Evolutionary conservation across 2,113 vertebrate genomes (phyloP).

Genomic region (Galemys pyrenaicus): DNA sequence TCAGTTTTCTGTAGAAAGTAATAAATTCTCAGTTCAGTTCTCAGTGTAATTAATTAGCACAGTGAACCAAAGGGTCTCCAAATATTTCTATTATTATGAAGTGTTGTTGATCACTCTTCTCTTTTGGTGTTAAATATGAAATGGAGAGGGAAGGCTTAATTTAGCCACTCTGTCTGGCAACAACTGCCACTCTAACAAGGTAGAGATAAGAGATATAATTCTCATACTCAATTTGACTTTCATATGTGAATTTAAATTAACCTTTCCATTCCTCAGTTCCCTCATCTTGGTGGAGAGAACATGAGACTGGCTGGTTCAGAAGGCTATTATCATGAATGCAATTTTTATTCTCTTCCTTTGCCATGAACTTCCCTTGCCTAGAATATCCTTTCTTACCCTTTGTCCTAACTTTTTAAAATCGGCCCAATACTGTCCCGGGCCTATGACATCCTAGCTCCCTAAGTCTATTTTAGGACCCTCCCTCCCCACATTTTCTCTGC

Average conservation of each 20-base stretch:
- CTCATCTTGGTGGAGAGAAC: not conserved
- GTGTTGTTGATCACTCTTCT: not conserved
- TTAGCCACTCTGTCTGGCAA: not conserved
- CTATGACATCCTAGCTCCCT: not conserved
- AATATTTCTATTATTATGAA: not conserved
- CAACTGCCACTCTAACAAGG: not conserved
- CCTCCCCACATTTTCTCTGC: not conserved
- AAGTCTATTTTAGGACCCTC: not conserved
- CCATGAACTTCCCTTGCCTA: not conserved
- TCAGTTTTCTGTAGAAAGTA: not conserved
- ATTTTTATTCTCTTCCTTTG: not conserved
- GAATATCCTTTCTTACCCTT: not conserved
- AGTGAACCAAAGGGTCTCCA: not conserved
- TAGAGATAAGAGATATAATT: not conserved
- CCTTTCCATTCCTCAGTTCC: not conserved
- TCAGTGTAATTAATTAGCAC: conserved; percentile 37
- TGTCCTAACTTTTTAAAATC: not conserved
- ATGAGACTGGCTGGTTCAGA: not conserved
- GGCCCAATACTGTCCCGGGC: not conserved
- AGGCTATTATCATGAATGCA: not conserved
- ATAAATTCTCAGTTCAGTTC: not conserved
- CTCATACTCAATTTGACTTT: not conserved
- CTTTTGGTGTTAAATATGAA: not conserved
- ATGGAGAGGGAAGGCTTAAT: not conserved
- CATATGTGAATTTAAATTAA: not conserved